Percentiles rank a stretch among this genome's conserved stretches.
Conservation (phyloP, 2,797 vertebrate species). For the Tamandua tetradactyla region DNA sequence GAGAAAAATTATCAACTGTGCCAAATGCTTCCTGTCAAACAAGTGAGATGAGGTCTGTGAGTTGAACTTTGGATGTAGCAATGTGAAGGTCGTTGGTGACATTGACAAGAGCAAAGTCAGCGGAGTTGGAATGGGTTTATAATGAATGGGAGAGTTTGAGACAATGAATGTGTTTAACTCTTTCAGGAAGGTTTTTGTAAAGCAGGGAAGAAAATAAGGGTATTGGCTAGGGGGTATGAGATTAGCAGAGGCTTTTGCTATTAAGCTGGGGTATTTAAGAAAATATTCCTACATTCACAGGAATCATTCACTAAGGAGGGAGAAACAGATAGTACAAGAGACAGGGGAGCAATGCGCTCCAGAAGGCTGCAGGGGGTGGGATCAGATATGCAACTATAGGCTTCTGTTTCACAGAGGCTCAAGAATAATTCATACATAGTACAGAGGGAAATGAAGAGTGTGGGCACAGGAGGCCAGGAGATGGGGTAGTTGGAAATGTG, state of each 20-base stretch:
- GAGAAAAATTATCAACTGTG: not conserved
- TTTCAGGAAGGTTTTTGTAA: not conserved
- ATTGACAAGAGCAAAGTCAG: not conserved
- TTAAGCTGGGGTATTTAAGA: not conserved
- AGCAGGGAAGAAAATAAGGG: not conserved
- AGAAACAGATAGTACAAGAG: not conserved
- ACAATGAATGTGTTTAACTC: not conserved
- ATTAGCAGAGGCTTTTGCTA: not conserved
- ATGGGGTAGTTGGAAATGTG: not conserved
- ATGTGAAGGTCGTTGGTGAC: not conserved
- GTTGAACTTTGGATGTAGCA: not conserved
- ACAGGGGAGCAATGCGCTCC: not conserved
- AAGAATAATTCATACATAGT: no score
- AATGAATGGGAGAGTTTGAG: not conserved
- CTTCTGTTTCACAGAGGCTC: no score
- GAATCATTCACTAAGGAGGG: not conserved
- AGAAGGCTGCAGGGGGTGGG: not conserved
- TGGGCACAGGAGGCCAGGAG: not conserved
- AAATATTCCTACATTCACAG: not conserved
- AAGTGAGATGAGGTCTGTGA: not conserved
- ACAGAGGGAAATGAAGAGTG: not conserved
- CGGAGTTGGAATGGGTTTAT: not conserved
- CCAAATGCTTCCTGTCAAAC: conserved; percentile 27
- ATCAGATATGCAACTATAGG: not conserved
- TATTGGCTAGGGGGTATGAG: not conserved